Evolutionary conservation across 1,140 invertebrate genomes (phyloP), one percentile per base, ranked within the genome.

Genomic region (Lanistes nyassanus): DNA sequence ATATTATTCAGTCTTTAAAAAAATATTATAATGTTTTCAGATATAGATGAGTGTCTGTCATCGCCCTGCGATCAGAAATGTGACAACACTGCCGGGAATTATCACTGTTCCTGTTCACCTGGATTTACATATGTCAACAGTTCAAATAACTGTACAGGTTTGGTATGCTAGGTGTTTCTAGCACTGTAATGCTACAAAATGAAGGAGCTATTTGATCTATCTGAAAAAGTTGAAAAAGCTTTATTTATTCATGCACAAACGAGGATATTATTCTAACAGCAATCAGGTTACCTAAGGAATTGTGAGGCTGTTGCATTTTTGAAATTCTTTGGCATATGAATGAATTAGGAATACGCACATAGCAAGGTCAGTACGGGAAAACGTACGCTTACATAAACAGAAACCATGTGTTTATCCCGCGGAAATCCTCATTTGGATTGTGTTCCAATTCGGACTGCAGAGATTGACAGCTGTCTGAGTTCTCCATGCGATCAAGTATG

Each of bases 331-430:
- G 13, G 51, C 13, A 13, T 11, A 23, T 53, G 51, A 53, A 23
- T 53, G 23, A 53, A 53, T 13, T 11, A 53, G 51, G 13, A 53
- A 53, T 23, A 53, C 13, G 23, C 51, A 53, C 13, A 53, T 13
- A 53, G 51, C 23, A 23, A 53, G 51, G 51, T 11, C 51, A 53
- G 51, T 53, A 53, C 13, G 13, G 13, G 51, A 53, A 13, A 23
- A 13, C 13, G 13, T 13, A 7, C 47, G 21, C 26, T 21, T 5
- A 62, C n/a, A 3, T 36, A 31, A 42, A 7, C 26, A 73, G 31
- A 9, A 60, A 31, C 5, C 23, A 23, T 0, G 37, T 23, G 39
- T 53, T 5, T 2, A 29, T 21, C 91, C 92, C 0, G 26, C 23
- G 36, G 26, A 7, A 11, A n/a, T 65, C 62, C 19, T 16, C 19